Evolutionary conservation across 2,113 vertebrate genomes (phyloP).

Genomic region (Silurus meridionalis): DNA sequence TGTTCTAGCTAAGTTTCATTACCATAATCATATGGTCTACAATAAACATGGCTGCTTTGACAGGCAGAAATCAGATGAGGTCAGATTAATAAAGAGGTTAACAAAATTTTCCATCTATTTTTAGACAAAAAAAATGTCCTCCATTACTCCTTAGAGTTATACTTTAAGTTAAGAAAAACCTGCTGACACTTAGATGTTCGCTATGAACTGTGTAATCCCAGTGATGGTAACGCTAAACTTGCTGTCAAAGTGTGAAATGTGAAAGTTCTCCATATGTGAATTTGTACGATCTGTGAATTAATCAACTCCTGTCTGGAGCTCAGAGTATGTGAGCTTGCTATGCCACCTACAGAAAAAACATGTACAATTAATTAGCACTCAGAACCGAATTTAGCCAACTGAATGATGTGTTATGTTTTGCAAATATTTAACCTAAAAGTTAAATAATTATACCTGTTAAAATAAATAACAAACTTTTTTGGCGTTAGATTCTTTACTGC

Average conservation of each 20-base stretch:
- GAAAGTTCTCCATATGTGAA: conserved; percentile 17
- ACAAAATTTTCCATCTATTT: background rate
- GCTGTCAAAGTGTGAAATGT: conserved; percentile 29
- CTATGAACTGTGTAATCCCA: background rate
- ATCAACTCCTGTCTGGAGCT: background rate
- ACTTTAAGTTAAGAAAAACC: background rate
- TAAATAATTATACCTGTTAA: background rate
- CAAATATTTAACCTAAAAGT: conserved; percentile 10
- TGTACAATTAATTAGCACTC: conserved; percentile 36
- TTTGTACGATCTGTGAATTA: conserved; percentile 16
- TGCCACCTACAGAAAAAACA: background rate
- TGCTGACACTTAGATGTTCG: conserved; percentile 22
- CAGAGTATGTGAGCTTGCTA: conserved; percentile 12
- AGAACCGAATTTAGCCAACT: background rate
- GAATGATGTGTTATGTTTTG: conserved; percentile 10
- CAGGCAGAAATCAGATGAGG: conserved; percentile 1
- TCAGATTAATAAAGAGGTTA: background rate
- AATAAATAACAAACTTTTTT: background rate
- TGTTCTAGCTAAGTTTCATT: background rate
- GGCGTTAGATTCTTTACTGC: background rate
- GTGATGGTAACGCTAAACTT: conserved; percentile 16
- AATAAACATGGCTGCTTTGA: background rate
- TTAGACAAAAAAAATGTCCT: background rate
- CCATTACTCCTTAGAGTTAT: background rate
- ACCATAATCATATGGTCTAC: background rate